Base-by-base conservation (phyloP, 2,797 vertebrate genomes). In the Eleutherodactylus coqui region DNA sequence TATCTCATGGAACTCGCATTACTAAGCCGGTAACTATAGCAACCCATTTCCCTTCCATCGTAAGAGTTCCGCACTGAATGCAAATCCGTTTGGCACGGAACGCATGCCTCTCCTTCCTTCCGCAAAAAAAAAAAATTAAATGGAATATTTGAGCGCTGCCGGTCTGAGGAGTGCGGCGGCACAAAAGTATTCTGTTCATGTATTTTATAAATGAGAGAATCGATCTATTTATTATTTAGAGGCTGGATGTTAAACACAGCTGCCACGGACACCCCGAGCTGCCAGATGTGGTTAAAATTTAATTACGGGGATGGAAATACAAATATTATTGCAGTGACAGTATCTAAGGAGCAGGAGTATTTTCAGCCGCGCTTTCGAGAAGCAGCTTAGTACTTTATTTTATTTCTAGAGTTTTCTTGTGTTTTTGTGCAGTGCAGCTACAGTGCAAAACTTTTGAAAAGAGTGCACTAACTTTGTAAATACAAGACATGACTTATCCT, bases 311-410 rank as follows among this genome's bases (percentile, higher is more conserved):
- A 70, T 78, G 62, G 45, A 19, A 70, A 60, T 43, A 58, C 38
- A 79, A 87, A 87, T 87, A 83, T 87, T 83, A 78, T 87, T 60
- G n/a, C 16, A 83, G 34, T 14, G 73, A 72, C 67, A 2, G 72
- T 78, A 83, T 78, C 58, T 58, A 32, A 55, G 72, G 82, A 70
- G 62, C 38, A 24, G 36, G 5, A 43, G 7, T n/a, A 19, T 55
- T 21, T 73, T 36, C 49, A 13, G 4, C 72, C 21, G 7, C 55
- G n/a, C n/a, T n/a, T n/a, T n/a, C n/a, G n/a, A n/a, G n/a, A n/a
- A n/a, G n/a, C n/a, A n/a, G n/a, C n/a, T n/a, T n/a, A n/a, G n/a
- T n/a, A n/a, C n/a, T n/a, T n/a, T n/a, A n/a, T n/a, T n/a, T n/a
- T n/a, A n/a, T n/a, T n/a, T n/a, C n/a, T n/a, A n/a, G n/a, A n/a